Conservation (phyloP, 2,113 vertebrate genomes). For the Cynoglossus semilaevis region DNA sequence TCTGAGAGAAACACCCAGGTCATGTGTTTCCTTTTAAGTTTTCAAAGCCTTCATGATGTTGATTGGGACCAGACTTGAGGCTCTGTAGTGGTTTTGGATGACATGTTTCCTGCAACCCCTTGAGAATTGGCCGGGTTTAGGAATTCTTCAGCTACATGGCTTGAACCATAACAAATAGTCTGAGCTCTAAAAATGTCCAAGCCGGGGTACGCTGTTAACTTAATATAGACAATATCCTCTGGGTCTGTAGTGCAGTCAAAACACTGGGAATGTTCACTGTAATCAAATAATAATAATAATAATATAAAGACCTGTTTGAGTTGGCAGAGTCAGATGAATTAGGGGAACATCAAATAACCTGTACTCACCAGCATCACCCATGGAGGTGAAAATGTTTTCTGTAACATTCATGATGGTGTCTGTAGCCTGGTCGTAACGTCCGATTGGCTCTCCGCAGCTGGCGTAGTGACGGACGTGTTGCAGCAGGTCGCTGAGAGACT, state of each 20-base stretch:
- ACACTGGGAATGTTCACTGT: constrained; percentile 25
- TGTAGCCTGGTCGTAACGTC: constrained; percentile 97
- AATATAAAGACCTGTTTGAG: neutral
- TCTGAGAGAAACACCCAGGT: constrained; percentile 16
- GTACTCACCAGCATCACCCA: constrained; percentile 96
- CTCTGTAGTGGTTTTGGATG: constrained; percentile 70
- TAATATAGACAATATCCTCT: constrained; percentile 17
- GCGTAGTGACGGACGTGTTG: constrained; percentile 96
- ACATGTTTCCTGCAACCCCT: constrained; percentile 62
- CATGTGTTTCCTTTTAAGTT: constrained; percentile 73
- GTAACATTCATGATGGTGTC: constrained; percentile 99
- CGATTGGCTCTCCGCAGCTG: constrained; percentile 93
- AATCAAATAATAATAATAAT: constrained; percentile 11
- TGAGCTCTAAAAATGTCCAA: constrained; percentile 41
- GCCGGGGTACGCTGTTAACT: constrained; percentile 28
- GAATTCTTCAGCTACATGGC: constrained; percentile 55
- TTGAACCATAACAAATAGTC: constrained; percentile 63
- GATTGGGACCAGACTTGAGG: constrained; percentile 70
- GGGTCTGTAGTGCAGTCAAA: constrained; percentile 27
- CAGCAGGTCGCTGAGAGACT: constrained; percentile 91
- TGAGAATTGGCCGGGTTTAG: constrained; percentile 47
- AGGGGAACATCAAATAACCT: no score
- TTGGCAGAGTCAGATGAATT: no score
- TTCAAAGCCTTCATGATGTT: constrained; percentile 62
- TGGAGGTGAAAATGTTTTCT: constrained; percentile 98